Conservation (phyloP, 2,797 vertebrate genomes). For the Orestias chungarensis region DNA sequence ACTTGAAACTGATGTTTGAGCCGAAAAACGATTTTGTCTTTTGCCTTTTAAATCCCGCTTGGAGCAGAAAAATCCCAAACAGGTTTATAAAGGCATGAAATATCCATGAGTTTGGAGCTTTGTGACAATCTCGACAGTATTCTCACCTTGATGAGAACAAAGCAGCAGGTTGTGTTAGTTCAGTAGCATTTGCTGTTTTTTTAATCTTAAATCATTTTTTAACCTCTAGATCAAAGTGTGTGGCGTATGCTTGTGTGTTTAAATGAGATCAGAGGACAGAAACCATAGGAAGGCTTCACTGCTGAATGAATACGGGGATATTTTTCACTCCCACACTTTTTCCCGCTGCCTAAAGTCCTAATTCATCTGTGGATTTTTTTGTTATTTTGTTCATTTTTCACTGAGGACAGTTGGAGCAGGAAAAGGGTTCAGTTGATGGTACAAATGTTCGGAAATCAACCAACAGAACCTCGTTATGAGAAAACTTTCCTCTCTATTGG, state of each 20-base stretch:
- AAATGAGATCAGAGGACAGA: background rate
- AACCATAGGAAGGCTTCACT: background rate
- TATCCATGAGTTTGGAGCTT: background rate
- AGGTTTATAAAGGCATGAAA: background rate
- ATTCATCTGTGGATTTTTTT: slow-evolving; percentile 6
- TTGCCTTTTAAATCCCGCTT: background rate
- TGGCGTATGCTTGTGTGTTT: background rate
- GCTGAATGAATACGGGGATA: background rate
- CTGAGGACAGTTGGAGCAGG: background rate
- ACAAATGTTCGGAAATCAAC: slow-evolving; percentile 38
- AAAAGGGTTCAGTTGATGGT: slow-evolving; percentile 28
- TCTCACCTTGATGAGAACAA: background rate
- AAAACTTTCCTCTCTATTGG: background rate
- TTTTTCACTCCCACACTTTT: background rate
- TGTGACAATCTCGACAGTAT: slow-evolving; percentile 39
- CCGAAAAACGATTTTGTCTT: background rate
- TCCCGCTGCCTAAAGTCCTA: background rate
- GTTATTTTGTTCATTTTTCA: slow-evolving; percentile 1
- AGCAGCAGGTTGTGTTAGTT: background rate
- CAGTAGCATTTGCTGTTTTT: background rate
- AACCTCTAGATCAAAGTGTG: background rate
- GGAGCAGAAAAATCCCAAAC: background rate
- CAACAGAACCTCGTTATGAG: slow-evolving; percentile 34
- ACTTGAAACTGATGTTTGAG: background rate
- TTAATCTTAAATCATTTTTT: background rate